Base-by-base conservation (phyloP, 1,140 invertebrate species). In the Pseudomyrmex cubaensis region DNA sequence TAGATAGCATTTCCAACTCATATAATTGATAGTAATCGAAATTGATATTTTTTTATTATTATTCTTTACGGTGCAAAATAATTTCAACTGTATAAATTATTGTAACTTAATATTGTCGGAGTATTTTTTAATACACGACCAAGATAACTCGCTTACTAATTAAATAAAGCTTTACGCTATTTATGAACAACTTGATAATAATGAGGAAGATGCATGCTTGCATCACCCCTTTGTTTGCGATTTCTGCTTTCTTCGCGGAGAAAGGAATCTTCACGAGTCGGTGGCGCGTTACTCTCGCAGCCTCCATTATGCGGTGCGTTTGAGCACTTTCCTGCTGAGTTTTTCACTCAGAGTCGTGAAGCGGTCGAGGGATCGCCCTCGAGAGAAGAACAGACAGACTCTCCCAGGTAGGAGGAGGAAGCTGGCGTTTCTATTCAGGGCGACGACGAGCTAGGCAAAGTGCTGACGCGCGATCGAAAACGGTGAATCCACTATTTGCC, bases 401-500 rank as follows among this genome's bases (percentile, higher is more conserved):
- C 1, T 35, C 35, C 25, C 15, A 12, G 13, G 9, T 15, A 54
- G 17, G 25, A 63, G 56, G 64, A 78, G 52, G 64, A 70, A 78
- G 64, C 64, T 12, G 50, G 10, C 50, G 76, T 64, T 20, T 78
- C 76, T 70, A 78, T 78, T 78, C 76, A 57, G 76, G 64, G 76
- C 52, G 35, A 69, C 62, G 74, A 66, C 22, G 59, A 20, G 59
- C 52, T 48, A 48, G 59, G 76, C 76, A 48, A 78, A 78, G 54
- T 59, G 76, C 76, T 70, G 76, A 78, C 76, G 52, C 64, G 64
- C 35, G 57, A 70, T 78, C 64, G 64, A 35, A 35, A 35, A 78
- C 64, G 52, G 20, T 78, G 76, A 78, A 35, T 78, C 70, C 64
- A 78, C 64, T 78, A 78, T 78, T 78, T 69, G 56, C 25, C 52